Conservation (phyloP, 2,888 invertebrate species). For the Noctua janthe region DNA sequence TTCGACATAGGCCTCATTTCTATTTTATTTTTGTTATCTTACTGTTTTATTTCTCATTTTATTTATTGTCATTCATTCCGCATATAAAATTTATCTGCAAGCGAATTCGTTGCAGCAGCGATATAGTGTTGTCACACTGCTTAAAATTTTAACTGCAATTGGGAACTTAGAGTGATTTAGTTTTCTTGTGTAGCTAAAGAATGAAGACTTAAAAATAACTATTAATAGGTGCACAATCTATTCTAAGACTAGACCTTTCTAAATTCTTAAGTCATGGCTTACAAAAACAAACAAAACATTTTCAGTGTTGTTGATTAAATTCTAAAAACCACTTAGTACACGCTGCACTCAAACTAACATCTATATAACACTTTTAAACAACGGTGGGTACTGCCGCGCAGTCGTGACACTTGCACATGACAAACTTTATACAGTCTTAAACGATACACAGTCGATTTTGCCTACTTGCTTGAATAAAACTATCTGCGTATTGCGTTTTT, state of each 20-base stretch:
- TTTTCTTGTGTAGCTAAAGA: not conserved
- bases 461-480: not conserved
- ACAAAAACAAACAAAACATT: not conserved
- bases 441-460: not conserved
- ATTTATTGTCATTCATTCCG: constrained; percentile 10
- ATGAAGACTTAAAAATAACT: not conserved
- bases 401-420: not conserved
- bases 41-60: constrained; percentile 6
- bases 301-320: not conserved
- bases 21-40: not conserved
- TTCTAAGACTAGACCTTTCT: not conserved
- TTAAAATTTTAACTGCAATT: not conserved
- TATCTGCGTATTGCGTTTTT: not conserved
- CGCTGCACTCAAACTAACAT: not conserved
- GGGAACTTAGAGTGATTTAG: not conserved
- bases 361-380: not conserved
- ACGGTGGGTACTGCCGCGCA: not conserved
- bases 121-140: constrained; percentile 53
- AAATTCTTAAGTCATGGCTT: not conserved
- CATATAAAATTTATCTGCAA: constrained; percentile 22
- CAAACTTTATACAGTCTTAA: not conserved
- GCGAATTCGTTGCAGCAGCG: constrained; percentile 53
- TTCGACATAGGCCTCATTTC: not conserved
- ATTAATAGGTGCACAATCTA: not conserved
- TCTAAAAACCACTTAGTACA: not conserved